Conservation (phyloP, 2,797 vertebrate genomes). For the Cossypha polioptera region DNA sequence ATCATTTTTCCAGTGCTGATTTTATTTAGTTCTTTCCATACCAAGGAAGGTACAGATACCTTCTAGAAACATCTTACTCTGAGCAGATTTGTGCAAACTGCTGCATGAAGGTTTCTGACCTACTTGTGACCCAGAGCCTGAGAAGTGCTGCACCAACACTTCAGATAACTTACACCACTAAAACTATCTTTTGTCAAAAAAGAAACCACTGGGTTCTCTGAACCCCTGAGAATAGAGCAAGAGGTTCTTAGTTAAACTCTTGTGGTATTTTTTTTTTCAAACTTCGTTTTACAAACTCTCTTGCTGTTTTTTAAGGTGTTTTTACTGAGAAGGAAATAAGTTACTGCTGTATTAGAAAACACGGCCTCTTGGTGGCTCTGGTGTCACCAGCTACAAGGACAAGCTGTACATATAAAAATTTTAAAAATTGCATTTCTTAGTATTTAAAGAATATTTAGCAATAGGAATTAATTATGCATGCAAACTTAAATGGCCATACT, state of each 20-base stretch:
- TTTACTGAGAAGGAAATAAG: neutral
- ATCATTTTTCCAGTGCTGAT: neutral
- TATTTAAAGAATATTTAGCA: neutral
- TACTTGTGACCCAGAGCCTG: conserved; percentile 19
- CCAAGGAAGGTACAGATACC: neutral
- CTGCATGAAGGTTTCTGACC: neutral
- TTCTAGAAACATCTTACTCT: neutral
- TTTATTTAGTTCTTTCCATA: neutral
- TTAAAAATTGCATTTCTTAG: neutral
- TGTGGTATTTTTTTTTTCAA: neutral
- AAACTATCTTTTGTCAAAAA: neutral
- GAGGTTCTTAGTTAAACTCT: neutral
- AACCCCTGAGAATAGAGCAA: neutral
- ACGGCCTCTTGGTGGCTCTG: neutral
- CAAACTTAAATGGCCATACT: neutral
- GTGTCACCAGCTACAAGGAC: fast-evolving
- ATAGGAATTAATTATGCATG: neutral
- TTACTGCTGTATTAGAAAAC: neutral
- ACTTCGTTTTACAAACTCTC: neutral
- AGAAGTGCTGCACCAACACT: neutral
- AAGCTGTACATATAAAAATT: neutral
- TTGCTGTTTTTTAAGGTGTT: neutral
- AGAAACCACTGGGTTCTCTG: conserved; percentile 28
- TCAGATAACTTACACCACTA: neutral
- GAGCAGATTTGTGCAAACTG: neutral